Conservation (phyloP, 2,888 invertebrate genomes). For the Pachydiplax longipennis region DNA sequence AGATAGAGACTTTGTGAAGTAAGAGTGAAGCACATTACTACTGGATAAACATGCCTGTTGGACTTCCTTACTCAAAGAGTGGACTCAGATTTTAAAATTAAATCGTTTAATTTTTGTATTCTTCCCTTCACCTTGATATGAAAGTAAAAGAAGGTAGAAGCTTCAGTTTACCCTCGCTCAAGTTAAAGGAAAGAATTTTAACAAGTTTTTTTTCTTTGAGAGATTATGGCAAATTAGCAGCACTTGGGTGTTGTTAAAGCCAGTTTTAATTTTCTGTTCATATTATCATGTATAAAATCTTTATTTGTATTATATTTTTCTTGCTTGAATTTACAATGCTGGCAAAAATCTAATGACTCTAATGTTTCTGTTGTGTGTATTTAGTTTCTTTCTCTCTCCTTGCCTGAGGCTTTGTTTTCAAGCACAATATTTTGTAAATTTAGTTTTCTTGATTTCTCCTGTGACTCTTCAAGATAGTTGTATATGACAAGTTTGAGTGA, state of each 20-base stretch:
- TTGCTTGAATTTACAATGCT: background rate
- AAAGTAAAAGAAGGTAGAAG: background rate
- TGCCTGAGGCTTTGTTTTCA: background rate
- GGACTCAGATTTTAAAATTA: background rate
- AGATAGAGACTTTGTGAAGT: background rate
- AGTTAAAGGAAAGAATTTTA: background rate
- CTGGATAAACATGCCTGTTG: background rate
- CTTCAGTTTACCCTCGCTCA: background rate
- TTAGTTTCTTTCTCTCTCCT: background rate
- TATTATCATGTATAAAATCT: slow-evolving; percentile 27
- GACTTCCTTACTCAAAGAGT: background rate
- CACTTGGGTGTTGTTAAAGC: background rate
- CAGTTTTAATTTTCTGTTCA: background rate
- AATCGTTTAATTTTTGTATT: background rate
- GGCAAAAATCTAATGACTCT: background rate
- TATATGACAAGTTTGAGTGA: background rate
- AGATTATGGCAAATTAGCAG: background rate
- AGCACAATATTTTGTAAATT: slow-evolving; percentile 16
- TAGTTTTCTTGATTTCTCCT: slow-evolving; percentile 9
- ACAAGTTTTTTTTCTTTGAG: background rate
- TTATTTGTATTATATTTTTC: background rate
- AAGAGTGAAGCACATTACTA: background rate
- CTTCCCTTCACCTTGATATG: background rate
- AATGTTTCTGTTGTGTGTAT: background rate
- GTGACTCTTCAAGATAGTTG: background rate